phyloP scores from a whole-genome alignment of 2,113 vertebrate genomes.

The Mus pahari region DNA sequence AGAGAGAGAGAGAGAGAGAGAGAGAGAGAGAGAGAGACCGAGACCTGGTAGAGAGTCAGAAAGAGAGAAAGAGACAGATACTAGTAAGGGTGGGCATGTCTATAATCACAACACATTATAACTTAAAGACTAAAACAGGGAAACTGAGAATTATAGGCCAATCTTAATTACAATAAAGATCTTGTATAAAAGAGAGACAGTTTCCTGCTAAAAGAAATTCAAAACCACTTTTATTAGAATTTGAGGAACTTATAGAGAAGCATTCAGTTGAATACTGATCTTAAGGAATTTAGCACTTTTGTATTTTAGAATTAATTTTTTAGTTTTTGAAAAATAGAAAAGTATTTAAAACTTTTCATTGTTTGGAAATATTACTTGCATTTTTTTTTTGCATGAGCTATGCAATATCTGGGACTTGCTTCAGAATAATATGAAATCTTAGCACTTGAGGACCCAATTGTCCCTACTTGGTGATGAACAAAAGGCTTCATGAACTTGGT shows the following conservation, averaged over 20 bases:
- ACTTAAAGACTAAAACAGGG: background rate
- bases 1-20: background rate
- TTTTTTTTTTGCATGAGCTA: slow-evolving; percentile 1
- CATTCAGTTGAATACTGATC: background rate
- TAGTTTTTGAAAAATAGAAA: background rate
- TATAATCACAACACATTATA: background rate
- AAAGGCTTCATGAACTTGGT: background rate
- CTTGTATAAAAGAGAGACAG: background rate
- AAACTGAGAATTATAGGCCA: background rate
- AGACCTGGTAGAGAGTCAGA: background rate
- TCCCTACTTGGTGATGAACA: background rate
- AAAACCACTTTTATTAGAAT: slow-evolving; percentile 10
- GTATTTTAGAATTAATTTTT: background rate
- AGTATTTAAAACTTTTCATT: background rate
- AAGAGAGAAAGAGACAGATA: background rate
- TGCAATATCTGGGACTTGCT: background rate
- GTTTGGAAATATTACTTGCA: background rate
- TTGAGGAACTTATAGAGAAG: background rate
- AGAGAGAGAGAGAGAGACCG: too few species aligned
- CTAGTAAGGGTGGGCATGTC: background rate
- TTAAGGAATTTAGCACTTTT: background rate
- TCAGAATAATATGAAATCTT: background rate
- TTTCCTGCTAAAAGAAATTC: background rate
- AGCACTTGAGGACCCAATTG: background rate
- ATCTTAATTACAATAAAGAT: background rate